A percentile compares a stretch with the other conserved stretches of the same genome.
These are phyloP conservation scores for Galeopsomyia nigrocyanea DNA, from an alignment of 2,888 invertebrate genomes.

Conservation along the genomic window DNA sequence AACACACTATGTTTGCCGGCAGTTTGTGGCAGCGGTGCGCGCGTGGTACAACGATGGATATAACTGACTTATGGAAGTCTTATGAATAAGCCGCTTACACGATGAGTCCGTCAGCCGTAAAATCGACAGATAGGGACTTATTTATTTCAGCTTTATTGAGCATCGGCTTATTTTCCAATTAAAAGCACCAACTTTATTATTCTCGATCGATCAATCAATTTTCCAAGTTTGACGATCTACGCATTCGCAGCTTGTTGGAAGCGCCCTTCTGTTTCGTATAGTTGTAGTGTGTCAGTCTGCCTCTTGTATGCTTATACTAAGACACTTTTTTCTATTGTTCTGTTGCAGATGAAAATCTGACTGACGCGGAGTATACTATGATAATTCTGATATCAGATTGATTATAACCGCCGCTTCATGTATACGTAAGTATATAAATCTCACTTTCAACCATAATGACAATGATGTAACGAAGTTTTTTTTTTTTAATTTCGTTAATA, in stretches of 20 bases:
- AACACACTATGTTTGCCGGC: no score
- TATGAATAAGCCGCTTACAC: slow-evolving; percentile 39
- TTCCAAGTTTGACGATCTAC: slow-evolving; percentile 1
- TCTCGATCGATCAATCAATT: slow-evolving; percentile 15
- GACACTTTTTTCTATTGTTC: neutral
- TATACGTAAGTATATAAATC: slow-evolving; percentile 62
- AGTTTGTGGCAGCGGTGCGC: no score
- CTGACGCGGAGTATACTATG: slow-evolving; percentile 64
- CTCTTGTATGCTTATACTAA: neutral
- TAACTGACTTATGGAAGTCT: slow-evolving; percentile 40
- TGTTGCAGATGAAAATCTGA: slow-evolving; percentile 60
- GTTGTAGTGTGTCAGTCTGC: neutral
- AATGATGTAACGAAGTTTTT: no score
- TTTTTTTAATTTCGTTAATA: no score
- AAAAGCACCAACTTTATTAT: neutral
- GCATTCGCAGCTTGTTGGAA: slow-evolving; percentile 27
- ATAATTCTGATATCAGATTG: slow-evolving; percentile 67
- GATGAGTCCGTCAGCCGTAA: slow-evolving; percentile 29
- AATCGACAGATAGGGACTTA: slow-evolving; percentile 14
- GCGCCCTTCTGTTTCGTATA: slow-evolving; percentile 3
- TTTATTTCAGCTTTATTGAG: neutral
- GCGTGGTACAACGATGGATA: neutral
- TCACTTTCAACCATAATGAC: neutral
- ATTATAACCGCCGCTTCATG: slow-evolving; percentile 67
- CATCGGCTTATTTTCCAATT: neutral